Percentiles rank a stretch among this genome's conserved stretches.
Evolutionary conservation across 2,797 vertebrate genomes (phyloP).

Genomic region (Spinibarbus caldwelli): DNA sequence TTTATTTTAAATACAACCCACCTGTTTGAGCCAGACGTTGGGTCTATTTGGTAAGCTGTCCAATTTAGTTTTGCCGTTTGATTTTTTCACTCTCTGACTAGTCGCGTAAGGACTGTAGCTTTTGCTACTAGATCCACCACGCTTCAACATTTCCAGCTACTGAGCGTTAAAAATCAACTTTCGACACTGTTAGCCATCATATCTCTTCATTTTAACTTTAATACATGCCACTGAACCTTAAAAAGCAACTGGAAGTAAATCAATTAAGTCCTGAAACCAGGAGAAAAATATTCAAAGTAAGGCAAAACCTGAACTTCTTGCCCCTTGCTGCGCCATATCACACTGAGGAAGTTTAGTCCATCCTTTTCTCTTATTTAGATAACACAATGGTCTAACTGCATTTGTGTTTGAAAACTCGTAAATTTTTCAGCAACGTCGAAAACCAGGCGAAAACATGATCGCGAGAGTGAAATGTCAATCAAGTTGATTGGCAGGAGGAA

Average conservation of each 20-base stretch:
- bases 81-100: slow-evolving; percentile 72
- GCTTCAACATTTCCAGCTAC: slow-evolving; percentile 76
- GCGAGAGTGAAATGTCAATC: slow-evolving; percentile 31
- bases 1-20: slow-evolving; percentile 71
- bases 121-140: slow-evolving; percentile 67
- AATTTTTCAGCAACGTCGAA: not conserved
- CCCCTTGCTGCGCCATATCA: slow-evolving; percentile 4
- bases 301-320: not conserved
- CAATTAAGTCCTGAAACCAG: not conserved
- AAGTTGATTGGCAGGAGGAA: slow-evolving; percentile 51
- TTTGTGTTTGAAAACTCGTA: not conserved
- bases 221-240: not conserved
- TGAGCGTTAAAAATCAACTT: not conserved
- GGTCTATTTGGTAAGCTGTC: slow-evolving; percentile 78
- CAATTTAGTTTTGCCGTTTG: slow-evolving; percentile 66
- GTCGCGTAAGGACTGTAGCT: slow-evolving; percentile 83
- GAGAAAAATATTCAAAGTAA: not conserved
- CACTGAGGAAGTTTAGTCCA: slow-evolving; percentile 18
- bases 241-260: not conserved
- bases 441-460: not conserved
- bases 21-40: slow-evolving; percentile 82
- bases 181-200: not conserved
- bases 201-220: not conserved
- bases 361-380: not conserved
- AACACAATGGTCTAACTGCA: not conserved